Conservation (phyloP, 1,140 invertebrate species). For the Arctopsyche grandis region DNA sequence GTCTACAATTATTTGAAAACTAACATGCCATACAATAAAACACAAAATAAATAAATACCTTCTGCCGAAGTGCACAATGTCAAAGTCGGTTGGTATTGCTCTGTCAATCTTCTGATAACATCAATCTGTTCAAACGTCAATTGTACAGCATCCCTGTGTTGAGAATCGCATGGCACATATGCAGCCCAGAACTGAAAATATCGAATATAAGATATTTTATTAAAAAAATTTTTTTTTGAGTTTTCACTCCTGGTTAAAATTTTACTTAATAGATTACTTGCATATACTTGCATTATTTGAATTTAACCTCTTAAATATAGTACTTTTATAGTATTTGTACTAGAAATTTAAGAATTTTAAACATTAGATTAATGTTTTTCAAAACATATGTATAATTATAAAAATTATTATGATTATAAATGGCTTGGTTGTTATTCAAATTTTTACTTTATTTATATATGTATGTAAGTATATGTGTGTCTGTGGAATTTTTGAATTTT, state of each 20-base stretch:
- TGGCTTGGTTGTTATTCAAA: too few species aligned
- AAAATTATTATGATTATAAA: too few species aligned
- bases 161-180: constrained; percentile 86
- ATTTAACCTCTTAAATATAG: not conserved
- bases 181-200: constrained; percentile 86
- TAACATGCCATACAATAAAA: not conserved
- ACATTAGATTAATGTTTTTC: too few species aligned
- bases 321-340: too few species aligned
- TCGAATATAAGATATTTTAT: constrained; percentile 30
- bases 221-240: too few species aligned
- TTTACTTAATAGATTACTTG: not conserved
- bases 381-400: too few species aligned
- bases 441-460: too few species aligned
- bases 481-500: too few species aligned
- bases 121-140: constrained; percentile 88
- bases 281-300: not conserved
- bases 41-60: constrained; percentile 65
- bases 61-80: constrained; percentile 79
- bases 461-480: too few species aligned
- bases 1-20: too few species aligned
- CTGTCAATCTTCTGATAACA: constrained; percentile 83
- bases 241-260: not conserved
- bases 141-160: constrained; percentile 86
- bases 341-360: too few species aligned
- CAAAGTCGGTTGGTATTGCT: constrained; percentile 82